Conservation (phyloP, 2,113 vertebrate genomes). For the Phaethon lepturus region DNA sequence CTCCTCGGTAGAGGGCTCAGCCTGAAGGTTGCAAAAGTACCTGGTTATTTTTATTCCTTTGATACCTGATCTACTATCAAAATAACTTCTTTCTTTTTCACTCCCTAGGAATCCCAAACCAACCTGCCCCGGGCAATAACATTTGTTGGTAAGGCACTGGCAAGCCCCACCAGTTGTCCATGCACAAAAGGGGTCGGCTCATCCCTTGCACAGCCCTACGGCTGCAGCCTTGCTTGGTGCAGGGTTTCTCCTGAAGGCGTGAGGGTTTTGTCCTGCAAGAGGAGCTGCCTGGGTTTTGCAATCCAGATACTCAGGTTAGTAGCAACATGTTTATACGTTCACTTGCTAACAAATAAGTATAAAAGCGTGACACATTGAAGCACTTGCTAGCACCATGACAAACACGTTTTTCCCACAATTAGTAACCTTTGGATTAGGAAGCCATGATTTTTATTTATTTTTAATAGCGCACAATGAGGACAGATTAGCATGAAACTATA, state of each 20-base stretch:
- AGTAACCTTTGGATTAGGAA: slow-evolving; percentile 33
- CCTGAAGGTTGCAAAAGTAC: not conserved
- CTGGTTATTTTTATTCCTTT: slow-evolving; percentile 35
- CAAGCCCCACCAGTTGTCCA: accelerated
- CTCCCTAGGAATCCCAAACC: not conserved
- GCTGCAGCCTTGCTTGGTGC: not conserved
- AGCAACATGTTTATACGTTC: not conserved
- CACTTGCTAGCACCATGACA: not conserved
- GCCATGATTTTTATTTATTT: slow-evolving; percentile 25
- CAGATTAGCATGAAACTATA: slow-evolving; percentile 31
- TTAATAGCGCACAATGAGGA: not conserved
- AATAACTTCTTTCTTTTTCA: not conserved
- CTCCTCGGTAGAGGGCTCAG: not conserved
- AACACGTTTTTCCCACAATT: not conserved
- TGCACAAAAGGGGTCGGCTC: not conserved
- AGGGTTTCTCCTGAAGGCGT: not conserved
- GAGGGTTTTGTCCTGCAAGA: not conserved
- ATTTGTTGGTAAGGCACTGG: not conserved
- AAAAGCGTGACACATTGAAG: slow-evolving; percentile 6
- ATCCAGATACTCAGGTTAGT: not conserved
- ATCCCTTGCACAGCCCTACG: not conserved
- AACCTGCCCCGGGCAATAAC: not conserved
- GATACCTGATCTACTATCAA: not conserved
- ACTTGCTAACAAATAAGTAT: not conserved
- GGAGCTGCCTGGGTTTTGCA: not conserved